Evolutionary conservation across 1,140 invertebrate genomes (phyloP).

Genomic region (Acromyrmex echinatior): DNA sequence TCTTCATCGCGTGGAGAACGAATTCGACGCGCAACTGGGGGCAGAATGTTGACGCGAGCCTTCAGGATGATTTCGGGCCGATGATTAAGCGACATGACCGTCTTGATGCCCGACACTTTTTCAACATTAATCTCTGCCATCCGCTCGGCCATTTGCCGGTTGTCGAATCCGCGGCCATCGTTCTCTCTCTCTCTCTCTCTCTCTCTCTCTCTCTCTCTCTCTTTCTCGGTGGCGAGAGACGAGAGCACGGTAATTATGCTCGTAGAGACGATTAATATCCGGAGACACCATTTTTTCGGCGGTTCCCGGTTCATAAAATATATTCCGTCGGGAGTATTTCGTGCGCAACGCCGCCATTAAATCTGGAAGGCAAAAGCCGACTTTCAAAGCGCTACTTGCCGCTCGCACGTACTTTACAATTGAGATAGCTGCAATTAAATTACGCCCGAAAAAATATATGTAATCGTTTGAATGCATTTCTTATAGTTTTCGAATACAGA

Average conservation of each 20-base stretch:
- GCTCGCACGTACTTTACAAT: constrained; percentile 10
- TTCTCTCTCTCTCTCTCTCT: constrained; percentile 40
- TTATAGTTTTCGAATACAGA: background rate
- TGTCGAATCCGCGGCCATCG: constrained; percentile 73
- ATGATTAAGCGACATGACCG: constrained; percentile 71
- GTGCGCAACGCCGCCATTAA: constrained; percentile 37
- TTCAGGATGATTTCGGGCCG: constrained; percentile 66
- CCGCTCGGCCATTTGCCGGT: constrained; percentile 72
- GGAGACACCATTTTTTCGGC: constrained; percentile 69
- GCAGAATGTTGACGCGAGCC: constrained; percentile 62
- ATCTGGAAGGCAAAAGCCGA: background rate
- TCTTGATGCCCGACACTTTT: constrained; percentile 70
- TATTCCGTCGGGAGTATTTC: constrained; percentile 51
- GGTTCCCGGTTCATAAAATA: constrained; percentile 36
- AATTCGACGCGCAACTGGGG: constrained; percentile 55
- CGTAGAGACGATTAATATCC: constrained; percentile 69
- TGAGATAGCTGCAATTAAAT: background rate
- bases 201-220: no score
- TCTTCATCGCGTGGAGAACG: constrained; percentile 52
- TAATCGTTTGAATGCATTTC: constrained; percentile 13
- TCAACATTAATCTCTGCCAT: constrained; percentile 76
- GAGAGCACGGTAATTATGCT: constrained; percentile 72
- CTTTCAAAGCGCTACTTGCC: constrained; percentile 15
- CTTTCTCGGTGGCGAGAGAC: constrained; percentile 32
- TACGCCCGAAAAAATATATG: no score